Conservation (phyloP, 2,888 invertebrate genomes). For the Odontocerum albicorne region DNA sequence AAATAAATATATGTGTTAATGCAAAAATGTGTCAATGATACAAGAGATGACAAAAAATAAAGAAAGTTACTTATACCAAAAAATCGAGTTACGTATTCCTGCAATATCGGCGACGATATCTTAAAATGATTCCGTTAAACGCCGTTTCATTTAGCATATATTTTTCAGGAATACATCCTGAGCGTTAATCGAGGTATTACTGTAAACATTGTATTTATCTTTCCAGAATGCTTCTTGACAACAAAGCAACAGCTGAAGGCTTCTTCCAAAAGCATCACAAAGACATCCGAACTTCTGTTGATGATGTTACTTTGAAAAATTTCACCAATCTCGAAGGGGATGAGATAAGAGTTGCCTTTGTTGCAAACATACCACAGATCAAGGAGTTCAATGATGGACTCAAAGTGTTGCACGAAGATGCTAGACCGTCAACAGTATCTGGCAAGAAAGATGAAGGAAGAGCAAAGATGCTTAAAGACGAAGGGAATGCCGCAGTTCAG, state of each 20-base stretch:
- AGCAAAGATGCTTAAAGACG: constrained; percentile 67
- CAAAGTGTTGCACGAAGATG: constrained; percentile 18
- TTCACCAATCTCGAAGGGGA: constrained; percentile 66
- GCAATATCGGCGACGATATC: too few relatives aligned
- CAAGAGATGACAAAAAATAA: too few relatives aligned
- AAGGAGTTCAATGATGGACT: constrained; percentile 25
- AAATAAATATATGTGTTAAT: too few relatives aligned
- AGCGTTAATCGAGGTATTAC: too few relatives aligned
- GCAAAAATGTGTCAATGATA: too few relatives aligned
- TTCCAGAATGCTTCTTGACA: constrained; percentile 24
- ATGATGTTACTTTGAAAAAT: constrained; percentile 61
- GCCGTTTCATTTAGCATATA: too few relatives aligned
- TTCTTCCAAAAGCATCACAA: constrained; percentile 69
- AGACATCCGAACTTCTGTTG: constrained; percentile 56
- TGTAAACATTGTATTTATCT: too few relatives aligned
- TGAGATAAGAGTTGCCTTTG: constrained; percentile 63
- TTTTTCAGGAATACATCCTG: too few relatives aligned
- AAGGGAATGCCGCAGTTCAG: constrained; percentile 73
- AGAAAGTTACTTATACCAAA: too few relatives aligned
- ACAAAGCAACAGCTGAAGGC: constrained; percentile 41
- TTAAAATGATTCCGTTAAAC: too few relatives aligned
- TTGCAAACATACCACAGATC: constrained; percentile 24
- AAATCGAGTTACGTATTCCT: too few relatives aligned
- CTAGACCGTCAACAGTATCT: constrained; percentile 44
- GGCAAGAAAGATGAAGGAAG: constrained; percentile 59